Percentiles rank a stretch among this genome's conserved stretches.
Conservation (phyloP, 2,797 vertebrate genomes). For the Knipowitschia caucasica region DNA sequence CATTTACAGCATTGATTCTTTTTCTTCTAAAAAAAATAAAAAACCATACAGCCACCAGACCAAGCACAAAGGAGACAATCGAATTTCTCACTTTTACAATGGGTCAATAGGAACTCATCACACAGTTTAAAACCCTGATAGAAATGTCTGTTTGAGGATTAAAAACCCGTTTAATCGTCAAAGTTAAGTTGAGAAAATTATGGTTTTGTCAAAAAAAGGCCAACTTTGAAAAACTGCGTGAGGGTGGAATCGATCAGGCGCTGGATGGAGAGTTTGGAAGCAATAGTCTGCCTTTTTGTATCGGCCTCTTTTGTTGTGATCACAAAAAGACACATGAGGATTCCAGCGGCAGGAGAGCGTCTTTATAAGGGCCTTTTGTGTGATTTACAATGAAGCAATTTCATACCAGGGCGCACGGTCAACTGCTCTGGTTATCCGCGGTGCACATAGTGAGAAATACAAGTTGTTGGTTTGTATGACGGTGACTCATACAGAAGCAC, state of each 20-base stretch:
- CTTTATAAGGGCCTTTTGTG: slow-evolving; percentile 2
- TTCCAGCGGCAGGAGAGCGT: slow-evolving; percentile 1
- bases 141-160: slow-evolving; percentile 60
- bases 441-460: slow-evolving; percentile 1
- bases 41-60: slow-evolving; percentile 75
- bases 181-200: slow-evolving; percentile 45
- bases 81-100: slow-evolving; percentile 78
- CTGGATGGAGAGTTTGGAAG: slow-evolving; percentile 24
- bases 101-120: slow-evolving; percentile 72
- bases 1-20: slow-evolving; percentile 84
- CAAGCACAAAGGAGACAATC: slow-evolving; percentile 74
- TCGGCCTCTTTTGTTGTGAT: slow-evolving; percentile 9
- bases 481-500: background rate
- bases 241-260: slow-evolving; percentile 37
- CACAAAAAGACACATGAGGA: slow-evolving; percentile 19
- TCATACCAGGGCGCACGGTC: slow-evolving; percentile 9
- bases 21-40: slow-evolving; percentile 77
- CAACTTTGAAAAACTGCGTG: slow-evolving; percentile 43
- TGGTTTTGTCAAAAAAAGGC: slow-evolving; percentile 30
- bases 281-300: slow-evolving; percentile 20
- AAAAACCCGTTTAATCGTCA: slow-evolving; percentile 49
- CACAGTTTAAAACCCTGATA: slow-evolving; percentile 72
- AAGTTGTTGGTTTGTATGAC: background rate
- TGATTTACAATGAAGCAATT: slow-evolving; percentile 10
- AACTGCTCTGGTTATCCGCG: background rate